A percentile compares a stretch with the other conserved stretches of the same genome.
These are phyloP conservation scores for Morpho helenor DNA, from an alignment of 2,888 invertebrate genomes.

Conservation along the genomic window DNA sequence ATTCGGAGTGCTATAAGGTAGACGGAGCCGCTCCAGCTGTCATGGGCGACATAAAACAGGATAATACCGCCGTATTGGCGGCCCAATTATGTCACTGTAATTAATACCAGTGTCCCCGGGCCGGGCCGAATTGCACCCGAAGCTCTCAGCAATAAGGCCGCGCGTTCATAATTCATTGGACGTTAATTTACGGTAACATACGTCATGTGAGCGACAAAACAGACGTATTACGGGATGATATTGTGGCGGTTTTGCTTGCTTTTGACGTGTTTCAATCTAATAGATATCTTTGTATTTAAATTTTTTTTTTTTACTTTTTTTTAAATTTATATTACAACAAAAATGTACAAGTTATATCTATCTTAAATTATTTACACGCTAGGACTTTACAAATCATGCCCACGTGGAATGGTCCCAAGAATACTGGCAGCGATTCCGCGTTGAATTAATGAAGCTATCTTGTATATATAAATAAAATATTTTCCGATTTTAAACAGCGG, in stretches of 20 bases:
- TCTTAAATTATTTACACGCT: too few species aligned
- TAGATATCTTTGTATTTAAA: too few species aligned
- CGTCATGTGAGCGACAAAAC: constrained; percentile 3
- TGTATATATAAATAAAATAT: too few species aligned
- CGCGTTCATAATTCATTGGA: constrained; percentile 13
- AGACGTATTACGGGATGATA: background rate
- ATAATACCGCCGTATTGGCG: constrained; percentile 20
- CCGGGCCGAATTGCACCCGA: constrained; percentile 13
- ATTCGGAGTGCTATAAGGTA: background rate
- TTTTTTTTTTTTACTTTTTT: background rate
- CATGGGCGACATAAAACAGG: constrained; percentile 11
- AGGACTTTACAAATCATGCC: too few species aligned
- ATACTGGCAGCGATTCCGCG: too few species aligned
- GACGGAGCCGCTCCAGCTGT: constrained; percentile 5
- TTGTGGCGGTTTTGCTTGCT: background rate
- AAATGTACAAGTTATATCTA: too few species aligned
- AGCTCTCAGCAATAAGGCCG: background rate
- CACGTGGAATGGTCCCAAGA: too few species aligned
- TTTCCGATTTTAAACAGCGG: too few species aligned
- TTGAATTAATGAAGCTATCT: too few species aligned
- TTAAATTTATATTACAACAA: background rate
- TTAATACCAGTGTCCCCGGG: constrained; percentile 24
- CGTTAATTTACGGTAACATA: constrained; percentile 6
- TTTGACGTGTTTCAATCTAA: background rate
- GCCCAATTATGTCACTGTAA: constrained; percentile 25